Evolutionary conservation across 2,113 vertebrate species (phyloP).

Genomic region (Orthochromis malagaraziensis): DNA sequence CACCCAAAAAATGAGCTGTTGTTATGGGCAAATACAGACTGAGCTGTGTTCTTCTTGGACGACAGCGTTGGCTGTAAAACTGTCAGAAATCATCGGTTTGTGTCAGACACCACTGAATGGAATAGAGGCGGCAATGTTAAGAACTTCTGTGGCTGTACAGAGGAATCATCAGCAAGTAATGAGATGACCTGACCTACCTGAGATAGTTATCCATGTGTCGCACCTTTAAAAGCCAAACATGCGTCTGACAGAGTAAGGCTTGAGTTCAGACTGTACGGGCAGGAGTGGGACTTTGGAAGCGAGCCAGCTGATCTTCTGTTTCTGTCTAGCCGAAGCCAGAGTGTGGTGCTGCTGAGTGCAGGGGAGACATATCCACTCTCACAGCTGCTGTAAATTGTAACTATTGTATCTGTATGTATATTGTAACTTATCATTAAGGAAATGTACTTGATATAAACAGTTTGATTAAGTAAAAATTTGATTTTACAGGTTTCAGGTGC

Average conservation of each 20-base stretch:
- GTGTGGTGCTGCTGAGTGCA: background rate
- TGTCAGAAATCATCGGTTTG: background rate
- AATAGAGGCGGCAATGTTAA: background rate
- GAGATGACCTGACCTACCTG: background rate
- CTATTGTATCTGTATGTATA: background rate
- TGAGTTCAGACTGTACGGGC: background rate
- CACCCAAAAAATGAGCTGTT: background rate
- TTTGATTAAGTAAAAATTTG: background rate
- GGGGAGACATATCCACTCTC: background rate
- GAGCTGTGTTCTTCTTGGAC: background rate
- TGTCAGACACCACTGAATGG: background rate
- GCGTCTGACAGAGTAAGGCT: background rate
- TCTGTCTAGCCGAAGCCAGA: background rate
- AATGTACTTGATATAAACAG: background rate
- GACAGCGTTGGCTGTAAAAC: background rate
- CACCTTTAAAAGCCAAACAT: background rate
- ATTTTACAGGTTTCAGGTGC: background rate
- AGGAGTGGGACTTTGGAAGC: background rate
- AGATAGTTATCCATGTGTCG: background rate
- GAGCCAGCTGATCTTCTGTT: background rate
- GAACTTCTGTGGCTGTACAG: background rate
- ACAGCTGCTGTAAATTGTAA: background rate
- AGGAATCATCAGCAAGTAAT: background rate
- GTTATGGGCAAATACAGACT: background rate
- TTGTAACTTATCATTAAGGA: background rate